Evolutionary conservation across 2,113 vertebrate genomes (phyloP).

Genomic region (Oncorhynchus kisutch): DNA sequence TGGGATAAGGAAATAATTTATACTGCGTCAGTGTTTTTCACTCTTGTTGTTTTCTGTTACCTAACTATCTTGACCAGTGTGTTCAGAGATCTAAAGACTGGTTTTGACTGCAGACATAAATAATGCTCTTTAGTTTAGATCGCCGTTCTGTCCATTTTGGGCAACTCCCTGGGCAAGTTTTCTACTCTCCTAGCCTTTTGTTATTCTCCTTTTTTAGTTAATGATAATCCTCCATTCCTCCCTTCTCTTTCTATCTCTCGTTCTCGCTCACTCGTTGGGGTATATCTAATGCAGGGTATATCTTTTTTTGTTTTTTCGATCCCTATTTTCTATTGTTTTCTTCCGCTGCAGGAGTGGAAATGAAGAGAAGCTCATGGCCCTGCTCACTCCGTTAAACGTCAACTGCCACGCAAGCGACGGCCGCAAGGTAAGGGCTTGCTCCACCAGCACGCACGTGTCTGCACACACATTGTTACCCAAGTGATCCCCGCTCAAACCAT

Average conservation of each 20-base stretch:
- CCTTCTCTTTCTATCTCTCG: background rate
- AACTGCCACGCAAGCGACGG: slow-evolving; percentile 92
- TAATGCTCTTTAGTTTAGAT: background rate
- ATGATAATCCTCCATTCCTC: background rate
- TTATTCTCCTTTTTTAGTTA: background rate
- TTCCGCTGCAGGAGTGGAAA: slow-evolving; percentile 83
- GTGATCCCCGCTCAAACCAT: background rate
- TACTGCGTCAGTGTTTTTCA: too few species aligned
- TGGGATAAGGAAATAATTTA: background rate
- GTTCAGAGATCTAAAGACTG: background rate
- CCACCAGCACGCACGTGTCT: background rate
- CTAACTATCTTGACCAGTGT: background rate
- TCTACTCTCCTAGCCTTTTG: background rate
- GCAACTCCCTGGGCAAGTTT: background rate
- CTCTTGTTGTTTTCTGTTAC: too few species aligned
- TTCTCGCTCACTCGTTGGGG: background rate
- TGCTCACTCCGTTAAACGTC: slow-evolving; percentile 90
- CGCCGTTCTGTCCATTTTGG: background rate
- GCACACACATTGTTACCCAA: background rate
- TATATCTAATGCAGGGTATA: background rate
- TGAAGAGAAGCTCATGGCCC: slow-evolving; percentile 94
- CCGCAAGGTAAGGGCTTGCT: slow-evolving; percentile 78
- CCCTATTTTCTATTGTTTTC: slow-evolving; percentile 16
- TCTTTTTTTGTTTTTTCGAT: background rate
- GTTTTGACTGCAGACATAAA: background rate